These are phyloP conservation scores for Oreochromis tanganicae DNA, from an alignment of 2,113 vertebrate species.

Conservation along the genomic window DNA sequence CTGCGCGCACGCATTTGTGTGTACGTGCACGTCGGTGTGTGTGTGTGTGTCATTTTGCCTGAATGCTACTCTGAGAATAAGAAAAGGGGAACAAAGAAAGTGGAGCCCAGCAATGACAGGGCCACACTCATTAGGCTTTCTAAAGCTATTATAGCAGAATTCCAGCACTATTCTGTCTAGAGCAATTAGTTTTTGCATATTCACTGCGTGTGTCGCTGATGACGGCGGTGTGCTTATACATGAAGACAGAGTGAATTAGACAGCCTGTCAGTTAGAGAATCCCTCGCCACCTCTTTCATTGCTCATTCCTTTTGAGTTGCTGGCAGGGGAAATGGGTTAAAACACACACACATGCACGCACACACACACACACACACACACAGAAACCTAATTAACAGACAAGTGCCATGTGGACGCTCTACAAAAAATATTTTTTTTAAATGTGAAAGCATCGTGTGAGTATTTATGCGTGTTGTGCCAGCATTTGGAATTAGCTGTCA, in stretches of 20 bases:
- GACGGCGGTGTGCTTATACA: neutral
- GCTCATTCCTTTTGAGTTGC: conserved; percentile 27
- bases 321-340: neutral
- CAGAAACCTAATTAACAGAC: conserved; percentile 15
- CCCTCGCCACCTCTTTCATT: conserved; percentile 1
- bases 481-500: neutral
- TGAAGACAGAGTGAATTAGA: conserved; percentile 17
- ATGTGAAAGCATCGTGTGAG: neutral
- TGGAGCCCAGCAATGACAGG: conserved; percentile 3
- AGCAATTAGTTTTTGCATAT: conserved; percentile 36
- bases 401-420: neutral
- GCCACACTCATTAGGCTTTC: conserved; percentile 41
- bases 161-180: conserved; percentile 12
- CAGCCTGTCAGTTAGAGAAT: conserved; percentile 42
- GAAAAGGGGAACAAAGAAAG: neutral
- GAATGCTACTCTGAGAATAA: neutral
- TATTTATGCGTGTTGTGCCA: neutral
- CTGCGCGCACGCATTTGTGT: neutral
- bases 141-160: conserved; percentile 23
- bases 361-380: neutral
- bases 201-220: neutral
- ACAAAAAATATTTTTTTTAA: accelerated
- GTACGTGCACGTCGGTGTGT: neutral
- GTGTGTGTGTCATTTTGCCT: conserved; percentile 5
- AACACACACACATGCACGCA: neutral